Evolutionary conservation across 2,113 vertebrate species (phyloP), one percentile per base, ranked within the genome.

Genomic region (Thomomys bottae): DNA sequence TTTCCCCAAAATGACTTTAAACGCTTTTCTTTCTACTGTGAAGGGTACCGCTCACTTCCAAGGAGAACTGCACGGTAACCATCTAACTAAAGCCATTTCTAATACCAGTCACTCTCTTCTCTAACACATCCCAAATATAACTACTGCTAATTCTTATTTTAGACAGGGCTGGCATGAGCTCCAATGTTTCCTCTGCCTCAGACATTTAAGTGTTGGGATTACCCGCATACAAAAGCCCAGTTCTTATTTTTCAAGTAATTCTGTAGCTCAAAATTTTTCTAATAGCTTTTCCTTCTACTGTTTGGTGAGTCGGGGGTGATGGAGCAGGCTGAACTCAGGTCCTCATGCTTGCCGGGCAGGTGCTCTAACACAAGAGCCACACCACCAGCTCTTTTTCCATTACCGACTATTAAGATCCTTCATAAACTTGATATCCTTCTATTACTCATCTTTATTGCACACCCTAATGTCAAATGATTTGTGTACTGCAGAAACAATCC

Each of bases 381-480:
- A 54, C 49, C 49, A 49, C 45, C 45, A 49, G 45, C 45, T 12
- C 9, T 49, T 49, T 49, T 54, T 54, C 1, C 49, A 54, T 54
- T 54, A 54, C 63, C 17, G 49, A 17, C 28, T 93, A 84, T 76
- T 34, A 87, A 64, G 72, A 80, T 40, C 23, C 45, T 83, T 83
- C 42, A 84, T 66, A 68, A 91, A 17, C 21, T 71, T 75, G 15
- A 70, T 36, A 92, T 34, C 23, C 49, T 54, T 54, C 68, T 54
- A 92, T 87, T 89, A 80, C 34, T 87, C 63, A 84, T 76, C 49
- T 6, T 87, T 66, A 88, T 15, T 54, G 36, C 42, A 87, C 49
- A 54, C 12, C 38, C 66, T 84, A 75, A 23, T 23, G 26, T 90
- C 77, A 84, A 95, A 88, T 70, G 70, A 26, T 79, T 40, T n/a